These are phyloP conservation scores for Spilosoma lubricipeda DNA, from an alignment of 2,888 invertebrate species.

Conservation along the genomic window DNA sequence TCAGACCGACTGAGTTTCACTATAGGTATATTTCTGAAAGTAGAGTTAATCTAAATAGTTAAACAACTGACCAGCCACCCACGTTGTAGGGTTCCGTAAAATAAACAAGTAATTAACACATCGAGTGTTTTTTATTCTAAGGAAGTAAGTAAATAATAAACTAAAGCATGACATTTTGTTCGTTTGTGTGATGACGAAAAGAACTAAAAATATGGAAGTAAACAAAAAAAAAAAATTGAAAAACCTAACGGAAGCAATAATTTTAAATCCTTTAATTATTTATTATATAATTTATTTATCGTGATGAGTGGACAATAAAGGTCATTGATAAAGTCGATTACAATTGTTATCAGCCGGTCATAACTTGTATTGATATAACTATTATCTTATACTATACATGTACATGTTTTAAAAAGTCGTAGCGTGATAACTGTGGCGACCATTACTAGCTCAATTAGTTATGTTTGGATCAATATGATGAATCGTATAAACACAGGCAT, in stretches of 20 bases:
- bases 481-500: neutral
- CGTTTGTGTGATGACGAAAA: neutral
- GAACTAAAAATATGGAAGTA: neutral
- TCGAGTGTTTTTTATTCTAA: neutral
- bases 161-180: neutral
- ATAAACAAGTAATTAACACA: neutral
- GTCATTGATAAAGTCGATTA: slow-evolving; percentile 1
- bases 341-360: neutral
- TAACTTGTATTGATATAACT: neutral
- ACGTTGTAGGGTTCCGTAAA: neutral
- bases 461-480: neutral
- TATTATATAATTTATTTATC: neutral
- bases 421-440: neutral
- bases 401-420: neutral
- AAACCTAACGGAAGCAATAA: neutral
- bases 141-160: neutral
- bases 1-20: neutral
- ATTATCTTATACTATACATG: neutral
- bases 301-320: neutral
- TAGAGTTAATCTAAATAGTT: neutral
- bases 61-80: neutral
- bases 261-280: neutral
- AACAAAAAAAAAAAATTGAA: neutral
- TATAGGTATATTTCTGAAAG: neutral
- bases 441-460: neutral